Evolutionary conservation across 2,888 invertebrate genomes (phyloP), one percentile per base, ranked within the genome.

Genomic region (Tetropium fuscum): DNA sequence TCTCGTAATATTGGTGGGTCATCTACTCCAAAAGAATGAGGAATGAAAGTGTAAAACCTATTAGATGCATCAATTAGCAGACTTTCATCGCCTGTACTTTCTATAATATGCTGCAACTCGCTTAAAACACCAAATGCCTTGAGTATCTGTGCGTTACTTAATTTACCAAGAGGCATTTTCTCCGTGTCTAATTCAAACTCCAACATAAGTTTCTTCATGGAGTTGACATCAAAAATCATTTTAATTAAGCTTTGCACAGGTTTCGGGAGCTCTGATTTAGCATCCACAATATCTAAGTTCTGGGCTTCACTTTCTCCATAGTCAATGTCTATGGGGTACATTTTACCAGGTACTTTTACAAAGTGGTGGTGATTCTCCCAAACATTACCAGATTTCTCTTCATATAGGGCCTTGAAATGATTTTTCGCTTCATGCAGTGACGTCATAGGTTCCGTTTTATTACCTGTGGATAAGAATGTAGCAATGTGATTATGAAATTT

Each of bases 181-280:
- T 97, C 95, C 72, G 94, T 88, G 80, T 99, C 98, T 69, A 99
- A 84, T 85, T 99, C 97, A 82, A 97, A 98, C 78, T 98, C 97
- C 76, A 93, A 80, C 88, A 99, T 89, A 0, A 94, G 91, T 78
- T 89, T 89, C 78, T 96, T 96, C 98, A 99, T 98, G 4, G 86
- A 84, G 58, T 93, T 87, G 0, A 97, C 87, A 80, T 99, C 95
- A 81, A 99, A 99, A 58, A 99, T 92, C 69, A 92, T 85, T 59
- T 87, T 86, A 13, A 99, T 86, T 2, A 99, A 83, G 60, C 91
- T 87, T 80, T 98, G 96, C 0, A 99, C 88, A 0, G 92, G 85
- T 73, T 85, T 80, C 0, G 88, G 84, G 8, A 99, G 84, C 43
- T 89, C 88, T 11, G 94, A 95, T 41, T 84, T 76, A 6, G 72